Percentiles rank a stretch among this genome's conserved stretches.
Conservation (phyloP, 2,888 invertebrate genomes). For the Barypeithes pellucidus region DNA sequence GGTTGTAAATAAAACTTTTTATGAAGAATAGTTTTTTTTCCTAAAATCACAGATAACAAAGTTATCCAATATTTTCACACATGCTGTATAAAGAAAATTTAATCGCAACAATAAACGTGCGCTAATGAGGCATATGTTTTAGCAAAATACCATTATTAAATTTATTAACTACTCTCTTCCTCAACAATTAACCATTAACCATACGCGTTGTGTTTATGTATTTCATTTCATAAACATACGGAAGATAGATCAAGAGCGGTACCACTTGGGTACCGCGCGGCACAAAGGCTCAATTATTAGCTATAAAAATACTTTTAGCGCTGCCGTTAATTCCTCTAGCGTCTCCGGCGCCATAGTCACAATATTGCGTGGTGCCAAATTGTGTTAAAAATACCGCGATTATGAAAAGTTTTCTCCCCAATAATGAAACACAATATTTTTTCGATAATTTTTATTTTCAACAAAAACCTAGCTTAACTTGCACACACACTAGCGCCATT, state of each 20-base stretch:
- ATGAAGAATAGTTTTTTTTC: too few relatives aligned
- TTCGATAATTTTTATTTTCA: too few relatives aligned
- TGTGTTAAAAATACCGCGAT: too few relatives aligned
- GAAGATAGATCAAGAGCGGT: slow-evolving; percentile 27
- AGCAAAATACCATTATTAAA: background rate
- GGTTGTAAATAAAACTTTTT: too few relatives aligned
- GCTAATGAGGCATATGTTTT: background rate
- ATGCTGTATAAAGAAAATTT: too few relatives aligned
- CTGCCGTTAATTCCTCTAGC: slow-evolving; percentile 22
- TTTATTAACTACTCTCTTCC: background rate
- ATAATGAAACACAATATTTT: too few relatives aligned
- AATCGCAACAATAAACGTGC: background rate
- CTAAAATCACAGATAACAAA: too few relatives aligned
- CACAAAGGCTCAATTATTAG: slow-evolving; percentile 29
- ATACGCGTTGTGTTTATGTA: slow-evolving; percentile 18
- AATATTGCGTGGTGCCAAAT: too few relatives aligned
- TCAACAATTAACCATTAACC: slow-evolving; percentile 13
- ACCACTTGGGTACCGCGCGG: slow-evolving; percentile 1
- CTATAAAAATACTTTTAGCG: slow-evolving; percentile 40
- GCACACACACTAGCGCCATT: too few relatives aligned
- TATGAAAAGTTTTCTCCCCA: too few relatives aligned
- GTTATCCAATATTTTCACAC: too few relatives aligned
- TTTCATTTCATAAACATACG: slow-evolving; percentile 26
- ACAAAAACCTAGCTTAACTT: too few relatives aligned
- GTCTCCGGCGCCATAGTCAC: background rate